These are phyloP conservation scores for Blennius ocellaris DNA, from an alignment of 2,113 vertebrate species.

Conservation along the genomic window DNA sequence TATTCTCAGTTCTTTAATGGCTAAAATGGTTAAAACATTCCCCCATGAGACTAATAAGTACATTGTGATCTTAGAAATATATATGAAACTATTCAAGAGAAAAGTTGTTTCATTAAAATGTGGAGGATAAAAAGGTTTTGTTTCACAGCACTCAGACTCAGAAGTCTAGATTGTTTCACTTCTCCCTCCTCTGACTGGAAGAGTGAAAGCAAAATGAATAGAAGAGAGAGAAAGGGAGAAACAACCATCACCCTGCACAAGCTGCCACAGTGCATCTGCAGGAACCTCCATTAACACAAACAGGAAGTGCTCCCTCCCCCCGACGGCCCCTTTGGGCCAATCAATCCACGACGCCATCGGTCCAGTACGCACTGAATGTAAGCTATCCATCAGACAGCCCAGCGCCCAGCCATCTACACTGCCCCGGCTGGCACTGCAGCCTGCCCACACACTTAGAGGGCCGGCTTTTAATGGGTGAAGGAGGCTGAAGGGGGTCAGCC, in stretches of 20 bases:
- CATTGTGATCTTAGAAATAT: neutral
- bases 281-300: constrained; percentile 79
- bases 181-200: constrained; percentile 61
- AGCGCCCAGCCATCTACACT: constrained; percentile 72
- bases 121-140: neutral
- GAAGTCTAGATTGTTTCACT: constrained; percentile 58
- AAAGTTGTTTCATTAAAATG: neutral
- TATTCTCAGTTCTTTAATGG: too few relatives aligned
- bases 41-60: too few relatives aligned
- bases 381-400: constrained; percentile 74
- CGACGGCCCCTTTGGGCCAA: constrained; percentile 76
- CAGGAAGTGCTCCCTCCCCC: constrained; percentile 74
- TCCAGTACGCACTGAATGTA: constrained; percentile 67
- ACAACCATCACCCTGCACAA: constrained; percentile 63
- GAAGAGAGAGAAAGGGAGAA: constrained; percentile 41
- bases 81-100: neutral
- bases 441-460: constrained; percentile 57
- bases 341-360: constrained; percentile 77
- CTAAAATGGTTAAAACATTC: too few relatives aligned
- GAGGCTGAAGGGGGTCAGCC: constrained; percentile 52
- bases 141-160: neutral
- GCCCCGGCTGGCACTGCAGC: constrained; percentile 65
- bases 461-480: constrained; percentile 64
- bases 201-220: constrained; percentile 59
- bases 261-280: constrained; percentile 67